phyloP scores from a whole-genome alignment of 2,113 vertebrate genomes.

The Microtus oregoni region DNA sequence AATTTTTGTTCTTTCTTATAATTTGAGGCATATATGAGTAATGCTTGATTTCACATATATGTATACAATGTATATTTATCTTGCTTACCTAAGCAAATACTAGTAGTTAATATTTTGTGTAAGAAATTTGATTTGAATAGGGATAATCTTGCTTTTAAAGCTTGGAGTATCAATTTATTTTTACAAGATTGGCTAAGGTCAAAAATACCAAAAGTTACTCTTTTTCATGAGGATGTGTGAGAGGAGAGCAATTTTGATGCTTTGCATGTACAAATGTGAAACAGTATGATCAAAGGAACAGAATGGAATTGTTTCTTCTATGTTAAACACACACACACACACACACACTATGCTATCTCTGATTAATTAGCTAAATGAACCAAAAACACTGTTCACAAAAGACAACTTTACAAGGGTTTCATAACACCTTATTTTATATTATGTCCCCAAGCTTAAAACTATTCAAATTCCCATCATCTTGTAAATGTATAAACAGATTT shows the following conservation, averaged over 20 bases:
- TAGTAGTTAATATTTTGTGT: neutral
- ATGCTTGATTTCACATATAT: neutral
- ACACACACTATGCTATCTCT: neutral
- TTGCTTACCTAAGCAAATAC: neutral
- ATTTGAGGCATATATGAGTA: neutral
- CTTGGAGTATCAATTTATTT: neutral
- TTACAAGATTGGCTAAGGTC: neutral
- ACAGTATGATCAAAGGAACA: neutral
- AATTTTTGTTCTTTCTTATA: neutral
- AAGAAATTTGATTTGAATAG: neutral
- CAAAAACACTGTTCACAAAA: conserved; percentile 38
- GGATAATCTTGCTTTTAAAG: neutral
- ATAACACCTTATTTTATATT: neutral
- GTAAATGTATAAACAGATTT: conserved; percentile 14
- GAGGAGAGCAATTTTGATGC: neutral
- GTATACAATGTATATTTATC: neutral
- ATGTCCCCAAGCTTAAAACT: neutral
- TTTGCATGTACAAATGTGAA: neutral
- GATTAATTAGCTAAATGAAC: neutral
- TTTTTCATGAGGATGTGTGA: neutral
- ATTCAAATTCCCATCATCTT: neutral
- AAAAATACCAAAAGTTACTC: neutral
- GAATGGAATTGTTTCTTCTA: neutral
- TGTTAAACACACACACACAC: neutral
- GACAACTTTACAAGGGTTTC: neutral